Evolutionary conservation across 1,140 invertebrate genomes (phyloP), one percentile per base, ranked within the genome.

Genomic region (Drosophila malerkotliana): DNA sequence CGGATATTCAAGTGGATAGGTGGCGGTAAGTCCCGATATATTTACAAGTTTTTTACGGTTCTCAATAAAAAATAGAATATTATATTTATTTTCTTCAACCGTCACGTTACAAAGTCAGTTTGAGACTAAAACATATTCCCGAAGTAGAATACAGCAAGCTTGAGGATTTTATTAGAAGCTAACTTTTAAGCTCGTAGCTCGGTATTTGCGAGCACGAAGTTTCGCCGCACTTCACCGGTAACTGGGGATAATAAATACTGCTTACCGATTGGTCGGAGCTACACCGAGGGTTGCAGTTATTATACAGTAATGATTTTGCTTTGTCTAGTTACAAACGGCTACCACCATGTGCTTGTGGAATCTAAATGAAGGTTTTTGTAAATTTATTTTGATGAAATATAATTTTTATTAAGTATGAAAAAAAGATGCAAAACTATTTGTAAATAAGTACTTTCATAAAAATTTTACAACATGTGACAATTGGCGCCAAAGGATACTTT

Each of bases 271-370:
- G 63, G 63, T 28, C 37, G 14, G 0, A 3, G 9, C 34, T 12
- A n/a, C 18, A 18, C 14, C 32, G 21, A 34, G 39, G 59, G 28
- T 45, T 51, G 37, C 10, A 26, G 34, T 39, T 18, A 67, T 18
- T 44, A 52, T 52, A 67, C 63, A 51, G 60, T 32, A 34, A 44
- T 37, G 45, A 63, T 67, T 44, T 64, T 52, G 48, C 45, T 34
- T 26, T 7, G 21, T 18, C 4, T 28, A 30, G 34, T 37, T 4
- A 18, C 32, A 45, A 63, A 64, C 48, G 34, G 47, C 15, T 28
- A 21, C 47, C 63, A 67, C 63, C 63, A 52, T 24, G 34, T 63
- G 45, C 6, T 26, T 60, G 45, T 66, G 34, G 24, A 49, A 34
- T 30, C 10, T 62, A 45, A 41, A 9, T 62, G 15, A 3, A 18